Base-by-base conservation (phyloP, 2,113 vertebrate species). In the Morone chrysops region DNA sequence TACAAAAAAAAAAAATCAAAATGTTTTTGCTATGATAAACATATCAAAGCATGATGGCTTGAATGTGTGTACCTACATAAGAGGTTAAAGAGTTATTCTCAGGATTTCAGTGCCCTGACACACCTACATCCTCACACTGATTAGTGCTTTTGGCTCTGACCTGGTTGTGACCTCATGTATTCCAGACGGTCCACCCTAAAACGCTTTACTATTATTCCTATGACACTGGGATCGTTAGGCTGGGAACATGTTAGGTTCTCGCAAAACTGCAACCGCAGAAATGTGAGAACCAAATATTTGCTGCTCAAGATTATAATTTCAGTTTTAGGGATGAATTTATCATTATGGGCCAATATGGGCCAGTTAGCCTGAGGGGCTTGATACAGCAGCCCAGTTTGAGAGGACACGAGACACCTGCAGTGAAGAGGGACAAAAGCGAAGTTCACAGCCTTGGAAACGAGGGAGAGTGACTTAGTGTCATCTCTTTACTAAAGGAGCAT, bases 1-100 rank as follows among this genome's bases (percentile, higher is more conserved):
- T 91, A 92, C 81, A 91, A 79, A 92, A 7, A 86, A 10, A 88
- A 86, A 87, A 81, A 77, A 56, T 70, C 70, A 16, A 80, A 84
- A 89, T 78, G 67, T 92, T 94, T 94, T 96, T 95, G 94, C 95
- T 91, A 92, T 95, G 94, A 96, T 95, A 94, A 91, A 92, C 92
- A 90, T 95, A 96, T 95, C 95, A 96, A 96, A 95, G 95, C 95
- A 95, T 95, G 93, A 96, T 94, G 96, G 96, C 94, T 96, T 96
- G 92, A 92, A 92, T 89, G 92, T 91, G 89, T 94, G 92, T 94
- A 93, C 91, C 90, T 92, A 92, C 82, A 87, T 57, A 81, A 86
- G 76, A 82, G 66, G 87, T 89, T 86, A 83, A 82, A 73, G 57
- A 86, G 81, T 88, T 84, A 80, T 48, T 84, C 69, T 80, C 75